Evolutionary conservation across 2,888 invertebrate genomes (phyloP), one percentile per base, ranked within the genome.

Genomic region (Harmothoe impar): DNA sequence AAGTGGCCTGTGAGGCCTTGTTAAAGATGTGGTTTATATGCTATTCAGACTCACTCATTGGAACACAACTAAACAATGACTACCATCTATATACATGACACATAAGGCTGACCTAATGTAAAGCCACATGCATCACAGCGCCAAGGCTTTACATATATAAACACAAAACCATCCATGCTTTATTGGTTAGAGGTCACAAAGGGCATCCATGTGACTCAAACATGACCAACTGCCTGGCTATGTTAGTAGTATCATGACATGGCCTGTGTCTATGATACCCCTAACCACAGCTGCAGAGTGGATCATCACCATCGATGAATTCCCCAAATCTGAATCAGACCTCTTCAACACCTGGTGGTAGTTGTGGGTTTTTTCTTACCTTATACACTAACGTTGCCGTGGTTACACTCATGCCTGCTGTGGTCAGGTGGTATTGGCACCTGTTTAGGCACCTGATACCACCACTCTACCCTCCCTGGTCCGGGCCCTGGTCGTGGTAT

Each of bases 391-490:
- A 20, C n/a, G 62, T 62, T 62, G 62, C 15, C 62, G 15, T 62
- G 62, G 62, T 20, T 62, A 62, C 62, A 62, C 23, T 62, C 62
- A 62, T 62, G 7, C 62, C n/a, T 20, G n/a, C 62, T 62, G 62
- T 62, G 62, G 62, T 62, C 62, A 62, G 62, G 23, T 62, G 62
- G n/a, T 20, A n/a, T n/a, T 62, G 62, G 62, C 62, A 62, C 62
- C 20, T n/a, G 20, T n/a, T 15, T 15, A 20, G 62, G 12, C 62
- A 62, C n/a, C 3, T 62, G 62, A 62, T 62, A 43, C 43, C 43
- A 43, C 43, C 10, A 43, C 10, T 43, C 10, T 43, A 43, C 43
- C 62, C 62, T 62, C 62, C 62, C 3, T 62, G 10, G 54, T 52
- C 10, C 17, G 54, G 54, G 10, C 54, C 10, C 54, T 52, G n/a